phyloP scores from a whole-genome alignment of 92 coral and sea anemone genomes.

The Phymanthus crucifer region DNA sequence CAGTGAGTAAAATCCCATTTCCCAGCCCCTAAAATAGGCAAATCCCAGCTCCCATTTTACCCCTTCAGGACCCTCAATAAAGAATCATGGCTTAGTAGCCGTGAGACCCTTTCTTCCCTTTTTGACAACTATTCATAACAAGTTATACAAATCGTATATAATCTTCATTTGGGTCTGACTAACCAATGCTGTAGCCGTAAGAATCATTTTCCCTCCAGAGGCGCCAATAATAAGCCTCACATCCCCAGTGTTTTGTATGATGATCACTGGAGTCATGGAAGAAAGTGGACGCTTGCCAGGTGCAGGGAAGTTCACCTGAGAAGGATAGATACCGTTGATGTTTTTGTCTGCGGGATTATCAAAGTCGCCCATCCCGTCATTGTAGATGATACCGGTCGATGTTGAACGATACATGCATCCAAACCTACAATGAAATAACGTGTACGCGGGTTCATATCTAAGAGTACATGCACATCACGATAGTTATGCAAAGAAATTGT shows the following conservation, averaged over 20 bases:
- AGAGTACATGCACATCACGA: not conserved
- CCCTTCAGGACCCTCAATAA: no score
- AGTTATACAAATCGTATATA: no score
- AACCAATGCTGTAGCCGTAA: not conserved
- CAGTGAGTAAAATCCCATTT: no score
- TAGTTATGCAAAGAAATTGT: no score
- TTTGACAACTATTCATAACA: no score
- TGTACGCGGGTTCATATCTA: not conserved
- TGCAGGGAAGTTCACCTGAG: constrained; percentile 53
- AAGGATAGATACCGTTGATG: constrained; percentile 53
- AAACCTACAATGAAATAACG: constrained; percentile 31
- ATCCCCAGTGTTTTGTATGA: constrained; percentile 44
- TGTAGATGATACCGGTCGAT: constrained; percentile 70
- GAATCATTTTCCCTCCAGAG: not conserved
- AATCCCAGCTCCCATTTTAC: no score
- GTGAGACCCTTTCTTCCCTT: no score
- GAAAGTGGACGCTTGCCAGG: constrained; percentile 74
- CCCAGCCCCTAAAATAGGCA: no score
- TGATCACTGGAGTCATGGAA: constrained; percentile 65
- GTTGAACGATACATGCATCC: constrained; percentile 63
- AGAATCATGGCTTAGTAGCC: no score
- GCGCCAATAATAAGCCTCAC: constrained; percentile 16
- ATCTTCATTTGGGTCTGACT: no score
- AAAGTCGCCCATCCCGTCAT: constrained; percentile 67
- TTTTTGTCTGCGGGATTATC: constrained; percentile 43